Evolutionary conservation across 2,113 vertebrate species (phyloP).

Genomic region (Eulemur macaco): DNA sequence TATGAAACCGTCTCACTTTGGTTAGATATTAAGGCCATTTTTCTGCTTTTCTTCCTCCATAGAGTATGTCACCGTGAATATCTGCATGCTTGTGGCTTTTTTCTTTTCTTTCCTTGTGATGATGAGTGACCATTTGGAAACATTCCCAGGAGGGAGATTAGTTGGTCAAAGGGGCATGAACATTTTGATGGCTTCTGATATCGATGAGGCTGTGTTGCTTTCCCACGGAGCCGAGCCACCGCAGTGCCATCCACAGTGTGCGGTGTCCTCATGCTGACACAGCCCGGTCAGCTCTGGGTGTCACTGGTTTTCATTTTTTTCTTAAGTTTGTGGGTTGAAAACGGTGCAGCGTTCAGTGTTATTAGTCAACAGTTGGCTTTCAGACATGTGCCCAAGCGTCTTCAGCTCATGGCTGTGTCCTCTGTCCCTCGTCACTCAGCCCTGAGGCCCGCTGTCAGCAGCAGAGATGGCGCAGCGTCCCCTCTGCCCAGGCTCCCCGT

Average conservation of each 20-base stretch:
- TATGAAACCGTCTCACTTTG: background rate
- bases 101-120: background rate
- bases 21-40: background rate
- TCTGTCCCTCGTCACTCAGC: background rate
- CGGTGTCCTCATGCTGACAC: fast-evolving
- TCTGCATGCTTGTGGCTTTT: background rate
- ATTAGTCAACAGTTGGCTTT: background rate
- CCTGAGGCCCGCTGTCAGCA: fast-evolving
- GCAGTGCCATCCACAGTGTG: fast-evolving
- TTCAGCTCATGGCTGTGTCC: background rate
- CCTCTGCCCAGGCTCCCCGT: background rate
- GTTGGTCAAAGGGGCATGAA: background rate
- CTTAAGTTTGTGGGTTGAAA: background rate
- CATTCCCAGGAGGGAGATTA: background rate
- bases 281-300: background rate
- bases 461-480: fast-evolving
- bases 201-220: background rate
- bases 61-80: background rate
- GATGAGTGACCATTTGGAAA: background rate
- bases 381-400: background rate
- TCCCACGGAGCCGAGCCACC: fast-evolving
- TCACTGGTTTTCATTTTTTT: background rate
- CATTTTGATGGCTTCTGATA: background rate
- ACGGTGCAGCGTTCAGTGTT: background rate
- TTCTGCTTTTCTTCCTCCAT: fast-evolving